phyloP scores from a whole-genome alignment of 1,140 invertebrate genomes.

The Leguminivora glycinivorella region DNA sequence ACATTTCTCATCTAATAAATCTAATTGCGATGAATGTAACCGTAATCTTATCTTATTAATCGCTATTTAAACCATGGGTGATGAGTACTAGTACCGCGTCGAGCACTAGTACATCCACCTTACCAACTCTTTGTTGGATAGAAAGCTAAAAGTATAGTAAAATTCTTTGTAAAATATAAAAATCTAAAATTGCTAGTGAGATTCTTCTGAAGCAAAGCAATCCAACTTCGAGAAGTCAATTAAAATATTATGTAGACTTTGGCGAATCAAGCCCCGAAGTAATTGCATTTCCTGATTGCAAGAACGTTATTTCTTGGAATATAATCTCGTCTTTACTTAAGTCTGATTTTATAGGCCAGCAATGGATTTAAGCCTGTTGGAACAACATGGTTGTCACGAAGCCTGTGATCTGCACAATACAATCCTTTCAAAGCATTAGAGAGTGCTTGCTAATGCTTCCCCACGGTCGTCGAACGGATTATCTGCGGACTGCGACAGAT shows the following conservation, averaged over 20 bases:
- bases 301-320: slow-evolving; percentile 3
- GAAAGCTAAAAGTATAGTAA: background rate
- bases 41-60: too few relatives aligned
- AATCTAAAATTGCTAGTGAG: background rate
- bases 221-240: background rate
- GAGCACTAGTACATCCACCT: too few relatives aligned
- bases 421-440: slow-evolving; percentile 55
- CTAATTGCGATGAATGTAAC: too few relatives aligned
- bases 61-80: too few relatives aligned
- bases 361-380: slow-evolving; percentile 42
- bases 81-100: too few relatives aligned
- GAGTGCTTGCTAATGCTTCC: slow-evolving; percentile 43
- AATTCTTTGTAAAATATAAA: background rate
- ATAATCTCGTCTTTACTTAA: background rate
- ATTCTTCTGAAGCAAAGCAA: background rate
- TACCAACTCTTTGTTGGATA: slow-evolving; percentile 38
- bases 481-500: slow-evolving; percentile 36
- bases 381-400: slow-evolving; percentile 46
- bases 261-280: slow-evolving; percentile 6
- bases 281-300: background rate
- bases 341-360: slow-evolving; percentile 31
- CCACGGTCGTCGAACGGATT: slow-evolving; percentile 41
- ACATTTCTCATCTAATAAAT: too few relatives aligned
- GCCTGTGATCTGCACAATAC: slow-evolving; percentile 47
- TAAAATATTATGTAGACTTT: background rate